These are phyloP conservation scores for Petrolisthes manimaculis DNA, from an alignment of 2,888 invertebrate genomes.

Conservation along the genomic window DNA sequence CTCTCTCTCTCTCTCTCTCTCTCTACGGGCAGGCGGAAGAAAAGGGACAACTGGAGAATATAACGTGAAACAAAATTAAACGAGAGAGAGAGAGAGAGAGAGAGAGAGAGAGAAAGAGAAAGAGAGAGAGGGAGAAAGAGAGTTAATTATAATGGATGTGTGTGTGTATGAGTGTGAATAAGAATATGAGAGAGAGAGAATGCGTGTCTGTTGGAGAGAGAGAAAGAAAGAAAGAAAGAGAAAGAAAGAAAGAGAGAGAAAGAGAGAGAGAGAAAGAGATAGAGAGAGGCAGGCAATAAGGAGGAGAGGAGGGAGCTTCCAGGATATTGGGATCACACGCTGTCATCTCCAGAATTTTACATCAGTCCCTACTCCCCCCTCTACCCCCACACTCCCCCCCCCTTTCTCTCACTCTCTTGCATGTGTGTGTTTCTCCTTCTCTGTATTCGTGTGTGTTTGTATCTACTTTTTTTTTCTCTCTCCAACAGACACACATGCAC, in stretches of 20 bases:
- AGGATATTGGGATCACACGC: conserved; percentile 18
- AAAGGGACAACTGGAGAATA: neutral
- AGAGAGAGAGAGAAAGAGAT: neutral
- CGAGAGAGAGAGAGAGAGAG: conserved; percentile 9
- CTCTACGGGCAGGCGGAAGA: neutral
- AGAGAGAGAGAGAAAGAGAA: neutral
- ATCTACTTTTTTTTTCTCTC: too few species aligned
- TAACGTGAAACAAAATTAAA: neutral
- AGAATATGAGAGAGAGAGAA: neutral
- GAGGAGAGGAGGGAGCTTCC: neutral
- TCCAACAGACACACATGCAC: too few species aligned
- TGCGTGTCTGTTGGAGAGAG: too few species aligned
- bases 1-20: conserved; percentile 4
- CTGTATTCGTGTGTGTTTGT: too few species aligned
- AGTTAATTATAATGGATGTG: neutral
- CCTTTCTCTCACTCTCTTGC: too few species aligned
- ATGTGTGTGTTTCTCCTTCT: too few species aligned
- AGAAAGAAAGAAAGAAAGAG: neutral
- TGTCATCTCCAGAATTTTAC: conserved; percentile 18
- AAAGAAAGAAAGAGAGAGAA: neutral
- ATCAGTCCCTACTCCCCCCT: conserved; percentile 8
- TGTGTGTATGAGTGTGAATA: neutral
- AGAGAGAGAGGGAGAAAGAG: neutral
- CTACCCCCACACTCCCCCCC: neutral
- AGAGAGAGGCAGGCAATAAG: neutral